Conservation (phyloP, 2,888 invertebrate genomes). For the Ommatoiulus sabulosus region DNA sequence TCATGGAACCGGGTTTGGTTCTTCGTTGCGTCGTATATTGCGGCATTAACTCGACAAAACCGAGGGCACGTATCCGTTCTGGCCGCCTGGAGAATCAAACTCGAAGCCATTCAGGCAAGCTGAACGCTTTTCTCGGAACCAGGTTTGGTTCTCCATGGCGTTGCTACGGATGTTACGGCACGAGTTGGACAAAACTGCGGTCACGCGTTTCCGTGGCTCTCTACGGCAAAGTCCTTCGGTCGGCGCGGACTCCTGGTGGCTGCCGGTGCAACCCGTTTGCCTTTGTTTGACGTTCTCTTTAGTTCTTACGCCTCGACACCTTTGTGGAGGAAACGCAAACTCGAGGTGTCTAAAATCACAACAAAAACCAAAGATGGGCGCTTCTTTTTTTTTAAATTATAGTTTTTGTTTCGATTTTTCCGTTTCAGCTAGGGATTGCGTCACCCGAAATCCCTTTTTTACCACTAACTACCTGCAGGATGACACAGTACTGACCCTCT, state of each 20-base stretch:
- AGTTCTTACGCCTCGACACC: neutral
- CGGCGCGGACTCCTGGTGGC: neutral
- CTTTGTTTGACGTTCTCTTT: constrained; percentile 21
- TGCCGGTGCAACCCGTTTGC: neutral
- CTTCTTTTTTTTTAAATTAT: constrained; percentile 48
- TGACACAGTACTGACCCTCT: constrained; percentile 55
- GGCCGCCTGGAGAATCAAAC: too few species aligned
- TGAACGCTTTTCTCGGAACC: neutral
- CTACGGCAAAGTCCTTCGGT: too few species aligned
- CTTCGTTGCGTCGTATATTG: too few species aligned
- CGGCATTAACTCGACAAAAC: too few species aligned
- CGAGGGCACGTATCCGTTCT: too few species aligned
- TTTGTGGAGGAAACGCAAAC: constrained; percentile 6
- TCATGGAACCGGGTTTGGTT: too few species aligned
- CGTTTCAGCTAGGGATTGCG: constrained; percentile 58
- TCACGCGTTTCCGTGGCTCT: too few species aligned
- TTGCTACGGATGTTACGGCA: neutral
- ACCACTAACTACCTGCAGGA: constrained; percentile 55
- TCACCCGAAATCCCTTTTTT: constrained; percentile 53
- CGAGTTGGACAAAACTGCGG: too few species aligned
- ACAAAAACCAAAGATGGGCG: neutral
- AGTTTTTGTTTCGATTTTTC: constrained; percentile 57
- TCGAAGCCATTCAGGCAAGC: too few species aligned
- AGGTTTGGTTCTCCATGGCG: neutral
- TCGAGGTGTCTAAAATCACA: neutral